Conservation (phyloP, 2,113 vertebrate genomes). For the Dolichallabes microphthalmus region DNA sequence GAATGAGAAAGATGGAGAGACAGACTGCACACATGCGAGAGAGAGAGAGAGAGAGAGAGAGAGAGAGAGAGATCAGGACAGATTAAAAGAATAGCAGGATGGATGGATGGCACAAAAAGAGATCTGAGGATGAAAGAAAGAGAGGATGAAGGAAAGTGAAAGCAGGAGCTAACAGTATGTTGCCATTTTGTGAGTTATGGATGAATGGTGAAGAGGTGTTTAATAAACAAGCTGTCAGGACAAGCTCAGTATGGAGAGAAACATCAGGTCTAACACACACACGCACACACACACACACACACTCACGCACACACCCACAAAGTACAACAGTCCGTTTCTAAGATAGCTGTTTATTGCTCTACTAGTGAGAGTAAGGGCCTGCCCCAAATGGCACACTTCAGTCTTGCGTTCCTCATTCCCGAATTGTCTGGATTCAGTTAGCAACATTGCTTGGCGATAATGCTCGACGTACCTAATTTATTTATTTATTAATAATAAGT, state of each 20-base stretch:
- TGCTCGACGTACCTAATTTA: neutral
- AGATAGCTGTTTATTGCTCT: constrained; percentile 29
- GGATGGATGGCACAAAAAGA: neutral
- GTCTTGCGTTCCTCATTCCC: neutral
- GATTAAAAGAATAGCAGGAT: neutral
- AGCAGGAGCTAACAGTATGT: constrained; percentile 27
- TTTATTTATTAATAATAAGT: too few relatives aligned
- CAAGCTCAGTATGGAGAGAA: constrained; percentile 45
- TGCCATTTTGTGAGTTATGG: constrained; percentile 45
- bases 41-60: constrained; percentile 3
- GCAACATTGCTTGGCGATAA: neutral
- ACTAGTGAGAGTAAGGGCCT: constrained; percentile 7
- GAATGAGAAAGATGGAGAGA: neutral
- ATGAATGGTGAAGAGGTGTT: constrained; percentile 49
- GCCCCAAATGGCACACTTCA: constrained; percentile 12
- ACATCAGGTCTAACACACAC: constrained; percentile 25
- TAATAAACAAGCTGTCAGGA: constrained; percentile 56
- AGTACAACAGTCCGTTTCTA: constrained; percentile 15
- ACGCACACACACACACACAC: neutral
- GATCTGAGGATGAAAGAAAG: neutral
- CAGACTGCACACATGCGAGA: neutral
- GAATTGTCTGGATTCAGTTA: neutral
- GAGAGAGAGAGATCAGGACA: neutral
- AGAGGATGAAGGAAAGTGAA: constrained; percentile 11
- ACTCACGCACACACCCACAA: neutral